phyloP scores from a whole-genome alignment of 2,888 invertebrate genomes.

The Orchesella flavescens region DNA sequence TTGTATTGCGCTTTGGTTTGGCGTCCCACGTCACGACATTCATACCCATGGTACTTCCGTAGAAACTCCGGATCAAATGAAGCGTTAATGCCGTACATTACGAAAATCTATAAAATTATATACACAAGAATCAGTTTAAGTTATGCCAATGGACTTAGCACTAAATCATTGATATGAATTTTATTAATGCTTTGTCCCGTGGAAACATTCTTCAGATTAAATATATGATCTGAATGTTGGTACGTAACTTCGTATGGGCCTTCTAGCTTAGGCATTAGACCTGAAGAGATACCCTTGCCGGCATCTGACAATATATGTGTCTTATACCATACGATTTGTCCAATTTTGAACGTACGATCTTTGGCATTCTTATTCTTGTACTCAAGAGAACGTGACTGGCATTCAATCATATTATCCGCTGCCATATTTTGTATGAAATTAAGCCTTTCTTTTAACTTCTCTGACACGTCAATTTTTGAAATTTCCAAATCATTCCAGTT shows the following conservation, averaged over 20 bases:
- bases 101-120: too few relatives aligned
- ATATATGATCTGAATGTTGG: constrained; percentile 26
- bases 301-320: constrained; percentile 47
- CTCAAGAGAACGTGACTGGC: background rate
- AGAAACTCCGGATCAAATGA: too few relatives aligned
- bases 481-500: constrained; percentile 9
- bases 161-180: constrained; percentile 58
- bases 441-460: constrained; percentile 29
- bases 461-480: background rate
- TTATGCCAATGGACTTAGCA: too few relatives aligned
- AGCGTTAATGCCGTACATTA: too few relatives aligned
- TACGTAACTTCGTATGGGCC: constrained; percentile 52
- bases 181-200: constrained; percentile 1
- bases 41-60: too few relatives aligned
- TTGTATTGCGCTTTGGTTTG: too few relatives aligned
- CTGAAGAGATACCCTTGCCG: constrained; percentile 33
- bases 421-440: constrained; percentile 38
- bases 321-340: constrained; percentile 39
- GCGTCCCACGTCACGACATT: too few relatives aligned
- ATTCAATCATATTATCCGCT: constrained; percentile 27
- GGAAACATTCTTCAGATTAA: constrained; percentile 10
- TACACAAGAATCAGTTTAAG: too few relatives aligned
- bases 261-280: constrained; percentile 22
- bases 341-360: constrained; percentile 21
- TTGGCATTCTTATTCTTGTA: constrained; percentile 45